A percentile compares a stretch with the other conserved stretches of the same genome.
Evolutionary conservation across 2,113 vertebrate species (phyloP).

Genomic region (Macroglossus sobrinus): DNA sequence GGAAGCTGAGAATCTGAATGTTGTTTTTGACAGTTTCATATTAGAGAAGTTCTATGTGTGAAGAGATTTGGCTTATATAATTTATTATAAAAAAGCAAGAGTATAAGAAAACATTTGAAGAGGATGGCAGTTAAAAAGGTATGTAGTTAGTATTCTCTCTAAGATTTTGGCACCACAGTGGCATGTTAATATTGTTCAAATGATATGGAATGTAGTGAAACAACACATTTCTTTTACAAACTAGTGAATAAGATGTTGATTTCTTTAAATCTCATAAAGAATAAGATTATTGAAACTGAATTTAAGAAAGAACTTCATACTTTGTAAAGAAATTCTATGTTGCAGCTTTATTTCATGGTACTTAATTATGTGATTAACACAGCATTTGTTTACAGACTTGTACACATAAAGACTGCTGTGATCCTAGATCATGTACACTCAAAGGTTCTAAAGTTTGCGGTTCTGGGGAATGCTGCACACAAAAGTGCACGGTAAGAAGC

Average conservation of each 20-base stretch:
- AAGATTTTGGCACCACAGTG: neutral
- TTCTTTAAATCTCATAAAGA: neutral
- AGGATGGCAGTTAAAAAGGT: neutral
- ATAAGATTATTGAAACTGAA: neutral
- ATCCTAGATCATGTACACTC: neutral
- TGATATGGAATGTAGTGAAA: neutral
- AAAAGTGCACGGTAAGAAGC: slow-evolving; percentile 28
- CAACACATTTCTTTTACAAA: neutral
- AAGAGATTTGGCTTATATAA: neutral
- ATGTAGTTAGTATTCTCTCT: neutral
- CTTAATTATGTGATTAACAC: neutral
- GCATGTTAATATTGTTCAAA: neutral
- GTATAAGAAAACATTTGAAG: neutral
- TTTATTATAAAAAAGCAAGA: neutral
- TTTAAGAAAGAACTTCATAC: neutral
- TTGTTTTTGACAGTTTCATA: neutral
- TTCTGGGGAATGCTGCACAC: slow-evolving; percentile 52
- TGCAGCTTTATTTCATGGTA: neutral
- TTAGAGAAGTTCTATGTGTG: neutral
- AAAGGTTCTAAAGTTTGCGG: neutral
- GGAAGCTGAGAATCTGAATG: neutral
- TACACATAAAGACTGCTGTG: slow-evolving; percentile 52
- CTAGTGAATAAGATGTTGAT: neutral
- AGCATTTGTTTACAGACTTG: slow-evolving; percentile 51
- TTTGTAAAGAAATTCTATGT: neutral